Evolutionary conservation across 1,140 invertebrate species (phyloP), one percentile per base, ranked within the genome.

Genomic region (Magallana ariakensis): DNA sequence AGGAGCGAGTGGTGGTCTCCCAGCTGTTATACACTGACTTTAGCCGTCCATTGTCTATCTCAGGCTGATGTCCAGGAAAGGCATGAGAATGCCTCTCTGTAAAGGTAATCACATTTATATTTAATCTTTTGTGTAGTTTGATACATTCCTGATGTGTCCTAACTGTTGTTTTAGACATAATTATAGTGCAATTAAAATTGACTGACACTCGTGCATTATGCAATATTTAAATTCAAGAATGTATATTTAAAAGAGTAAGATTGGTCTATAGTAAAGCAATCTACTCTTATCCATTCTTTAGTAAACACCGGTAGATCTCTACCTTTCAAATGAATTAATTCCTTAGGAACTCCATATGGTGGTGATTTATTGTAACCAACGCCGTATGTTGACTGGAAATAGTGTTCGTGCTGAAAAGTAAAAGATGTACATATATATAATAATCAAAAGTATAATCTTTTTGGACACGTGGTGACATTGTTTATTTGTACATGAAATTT

Each of bases 291-390:
- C n/a, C n/a, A n/a, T n/a, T n/a, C n/a, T n/a, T n/a, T n/a, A n/a
- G n/a, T n/a, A n/a, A n/a, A 46, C 5, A 46, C 33, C 33, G 33
- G 33, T 46, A 46, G 33, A 46, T 46, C 33, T 46, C 33, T 46
- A 93, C 93, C 89, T 89, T 92, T 92, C 15, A 94, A 87, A 85
- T 92, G 89, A 86, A 92, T 92, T 26, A 93, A 80, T 84, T 90
- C 90, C 55, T 87, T 85, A 26, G 92, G 92, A 4, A 93, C 91
- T 87, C 88, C 75, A 56, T 88, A 86, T 33, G 91, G 92, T 66
- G 88, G 82, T 60, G 57, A 89, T 54, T 54, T 82, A 46, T 92
- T 93, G 84, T 93, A 92, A 66, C 87, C 89, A 19, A 82, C 80
- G 58, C 89, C 90, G 83, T 93, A 93, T 15, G 90, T 91, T 53